Conservation (phyloP, 2,113 vertebrate species). For the Prinia subflava region DNA sequence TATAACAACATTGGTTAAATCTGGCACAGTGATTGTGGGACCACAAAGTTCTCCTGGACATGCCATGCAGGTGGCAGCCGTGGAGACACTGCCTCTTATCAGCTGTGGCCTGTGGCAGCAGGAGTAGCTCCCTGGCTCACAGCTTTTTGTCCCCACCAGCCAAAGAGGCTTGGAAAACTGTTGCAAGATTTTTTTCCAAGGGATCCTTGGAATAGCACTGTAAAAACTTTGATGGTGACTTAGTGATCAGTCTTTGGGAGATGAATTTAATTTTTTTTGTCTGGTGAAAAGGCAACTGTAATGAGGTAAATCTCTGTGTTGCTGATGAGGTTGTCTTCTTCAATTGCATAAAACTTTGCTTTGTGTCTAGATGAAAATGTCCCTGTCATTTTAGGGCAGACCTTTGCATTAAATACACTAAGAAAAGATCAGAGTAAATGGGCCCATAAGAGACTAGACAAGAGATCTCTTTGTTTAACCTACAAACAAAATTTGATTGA, state of each 20-base stretch:
- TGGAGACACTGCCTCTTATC: neutral
- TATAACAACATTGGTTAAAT: neutral
- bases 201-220: neutral
- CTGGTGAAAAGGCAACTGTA: neutral
- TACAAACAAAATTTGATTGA: neutral
- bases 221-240: neutral
- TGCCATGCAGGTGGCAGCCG: rapidly evolving
- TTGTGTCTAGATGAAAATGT: neutral
- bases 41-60: neutral
- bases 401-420: neutral
- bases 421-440: neutral
- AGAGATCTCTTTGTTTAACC: neutral
- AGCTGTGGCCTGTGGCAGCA: neutral
- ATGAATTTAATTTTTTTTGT: neutral
- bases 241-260: neutral
- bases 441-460: neutral
- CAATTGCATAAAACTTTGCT: neutral
- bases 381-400: neutral
- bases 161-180: neutral
- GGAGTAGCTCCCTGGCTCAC: rapidly evolving
- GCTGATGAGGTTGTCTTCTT: neutral
- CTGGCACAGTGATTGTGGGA: neutral
- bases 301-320: rapidly evolving
- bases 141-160: neutral
- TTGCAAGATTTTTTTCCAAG: neutral